Percentiles rank a stretch among this genome's conserved stretches.
Evolutionary conservation across 2,797 vertebrate species (phyloP).

Genomic region (Xenentodon cancila): DNA sequence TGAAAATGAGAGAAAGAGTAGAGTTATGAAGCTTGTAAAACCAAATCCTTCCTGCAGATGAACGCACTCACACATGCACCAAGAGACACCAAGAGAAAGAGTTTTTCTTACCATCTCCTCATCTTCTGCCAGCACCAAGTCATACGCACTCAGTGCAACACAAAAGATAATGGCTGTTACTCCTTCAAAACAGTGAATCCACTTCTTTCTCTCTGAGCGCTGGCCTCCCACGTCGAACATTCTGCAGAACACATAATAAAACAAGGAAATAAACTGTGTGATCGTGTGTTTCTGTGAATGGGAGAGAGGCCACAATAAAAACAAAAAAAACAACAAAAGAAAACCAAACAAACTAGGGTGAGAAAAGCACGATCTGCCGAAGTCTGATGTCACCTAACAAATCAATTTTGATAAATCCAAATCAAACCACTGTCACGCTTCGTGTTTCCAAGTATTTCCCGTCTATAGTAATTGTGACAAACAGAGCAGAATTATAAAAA

Average conservation of each 20-base stretch:
- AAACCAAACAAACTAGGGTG: conserved; percentile 30
- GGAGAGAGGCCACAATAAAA: not conserved
- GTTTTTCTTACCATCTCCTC: conserved; percentile 80
- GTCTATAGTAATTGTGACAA: conserved; percentile 36
- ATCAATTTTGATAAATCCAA: not conserved
- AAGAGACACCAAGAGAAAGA: not conserved
- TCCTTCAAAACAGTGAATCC: conserved; percentile 98
- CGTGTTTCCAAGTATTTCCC: conserved; percentile 9
- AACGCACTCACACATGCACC: not conserved
- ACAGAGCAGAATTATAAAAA: conserved; percentile 36
- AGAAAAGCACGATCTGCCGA: conserved; percentile 5
- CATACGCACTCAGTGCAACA: conserved; percentile 95
- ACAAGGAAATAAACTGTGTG: conserved; percentile 3
- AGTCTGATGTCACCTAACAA: not conserved
- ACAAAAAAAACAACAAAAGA: conserved; percentile 21
- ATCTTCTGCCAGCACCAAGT: conserved; percentile 94
- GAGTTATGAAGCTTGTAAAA: not conserved
- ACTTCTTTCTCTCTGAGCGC: conserved; percentile 89
- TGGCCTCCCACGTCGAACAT: conserved; percentile 85
- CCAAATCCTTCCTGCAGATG: not conserved
- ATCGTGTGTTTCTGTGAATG: not conserved
- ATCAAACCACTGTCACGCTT: not conserved
- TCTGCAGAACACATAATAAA: conserved; percentile 55
- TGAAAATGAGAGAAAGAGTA: not conserved
- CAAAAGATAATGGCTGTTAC: conserved; percentile 99